Conservation (phyloP, 2,888 invertebrate genomes). For the Phytoseiulus persimilis region DNA sequence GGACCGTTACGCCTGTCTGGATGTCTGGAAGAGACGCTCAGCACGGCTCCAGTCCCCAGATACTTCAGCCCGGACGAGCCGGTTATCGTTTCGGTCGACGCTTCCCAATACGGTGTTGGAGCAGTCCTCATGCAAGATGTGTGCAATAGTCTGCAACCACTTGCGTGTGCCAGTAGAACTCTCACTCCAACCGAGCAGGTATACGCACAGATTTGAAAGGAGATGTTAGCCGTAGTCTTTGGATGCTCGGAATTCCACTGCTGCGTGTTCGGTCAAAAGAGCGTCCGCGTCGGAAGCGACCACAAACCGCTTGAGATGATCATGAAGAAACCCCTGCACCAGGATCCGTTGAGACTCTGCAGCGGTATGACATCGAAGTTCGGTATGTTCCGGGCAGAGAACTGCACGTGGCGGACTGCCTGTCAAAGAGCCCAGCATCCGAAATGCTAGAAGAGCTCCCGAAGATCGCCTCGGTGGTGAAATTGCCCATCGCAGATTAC, state of each 20-base stretch:
- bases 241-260: conserved; percentile 45
- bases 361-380: too few relatives aligned
- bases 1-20: conserved; percentile 47
- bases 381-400: conserved; percentile 41
- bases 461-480: too few relatives aligned
- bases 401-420: conserved; percentile 43
- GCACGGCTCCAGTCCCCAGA: conserved; percentile 47
- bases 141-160: conserved; percentile 44
- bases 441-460: too few relatives aligned
- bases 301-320: conserved; percentile 49
- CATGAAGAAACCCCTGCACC: conserved; percentile 48
- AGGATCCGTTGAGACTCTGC: conserved; percentile 47
- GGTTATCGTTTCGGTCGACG: conserved; percentile 47
- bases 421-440: conserved; percentile 40
- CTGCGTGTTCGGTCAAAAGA: conserved; percentile 46
- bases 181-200: conserved; percentile 47
- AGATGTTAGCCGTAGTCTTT: conserved; percentile 47
- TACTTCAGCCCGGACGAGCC: conserved; percentile 46
- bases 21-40: conserved; percentile 46
- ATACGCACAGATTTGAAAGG: conserved; percentile 50
- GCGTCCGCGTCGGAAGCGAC: conserved; percentile 48
- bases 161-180: conserved; percentile 48
- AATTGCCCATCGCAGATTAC: too few relatives aligned
- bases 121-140: conserved; percentile 47
- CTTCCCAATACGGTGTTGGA: conserved; percentile 47